phyloP scores from a whole-genome alignment of 2,888 invertebrate genomes.

The Euphydryas editha region DNA sequence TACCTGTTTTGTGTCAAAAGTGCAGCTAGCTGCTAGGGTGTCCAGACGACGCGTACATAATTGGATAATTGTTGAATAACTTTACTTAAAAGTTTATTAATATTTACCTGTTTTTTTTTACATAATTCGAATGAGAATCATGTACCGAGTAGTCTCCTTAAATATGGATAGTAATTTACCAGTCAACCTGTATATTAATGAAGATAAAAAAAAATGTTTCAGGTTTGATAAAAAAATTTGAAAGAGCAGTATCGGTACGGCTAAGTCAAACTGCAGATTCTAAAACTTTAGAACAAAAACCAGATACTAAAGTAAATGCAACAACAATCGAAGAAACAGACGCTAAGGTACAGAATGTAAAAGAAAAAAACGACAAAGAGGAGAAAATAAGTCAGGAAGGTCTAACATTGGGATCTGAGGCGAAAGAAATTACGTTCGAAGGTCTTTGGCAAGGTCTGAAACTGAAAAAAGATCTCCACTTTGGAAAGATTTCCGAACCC shows the following conservation, averaged over 20 bases:
- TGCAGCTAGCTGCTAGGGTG: too few relatives aligned
- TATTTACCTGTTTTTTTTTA: too few relatives aligned
- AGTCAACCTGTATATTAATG: too few relatives aligned
- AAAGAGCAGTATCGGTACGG: conserved; percentile 58
- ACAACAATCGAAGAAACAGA: conserved; percentile 51
- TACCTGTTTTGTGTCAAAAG: too few relatives aligned
- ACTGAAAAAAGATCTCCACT: conserved; percentile 68
- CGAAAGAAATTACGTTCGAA: conserved; percentile 67
- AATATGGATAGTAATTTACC: too few relatives aligned
- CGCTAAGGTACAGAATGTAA: conserved; percentile 39
- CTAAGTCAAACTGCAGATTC: conserved; percentile 45
- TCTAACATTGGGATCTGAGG: conserved; percentile 59
- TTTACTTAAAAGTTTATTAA: too few relatives aligned
- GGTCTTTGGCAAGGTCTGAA: conserved; percentile 70
- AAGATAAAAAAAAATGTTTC: conserved; percentile 35
- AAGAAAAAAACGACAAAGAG: conserved; percentile 44
- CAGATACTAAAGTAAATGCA: conserved; percentile 45
- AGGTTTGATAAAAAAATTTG: conserved; percentile 68
- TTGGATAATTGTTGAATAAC: too few relatives aligned
- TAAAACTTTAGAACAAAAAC: conserved; percentile 46
- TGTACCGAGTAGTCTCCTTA: too few relatives aligned
- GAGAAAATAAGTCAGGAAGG: conserved; percentile 51
- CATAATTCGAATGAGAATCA: too few relatives aligned
- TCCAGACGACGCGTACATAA: too few relatives aligned
- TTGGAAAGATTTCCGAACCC: conserved; percentile 72